Evolutionary conservation across 2,113 vertebrate species (phyloP), one percentile per base, ranked within the genome.

Genomic region (Lophura nycthemera): DNA sequence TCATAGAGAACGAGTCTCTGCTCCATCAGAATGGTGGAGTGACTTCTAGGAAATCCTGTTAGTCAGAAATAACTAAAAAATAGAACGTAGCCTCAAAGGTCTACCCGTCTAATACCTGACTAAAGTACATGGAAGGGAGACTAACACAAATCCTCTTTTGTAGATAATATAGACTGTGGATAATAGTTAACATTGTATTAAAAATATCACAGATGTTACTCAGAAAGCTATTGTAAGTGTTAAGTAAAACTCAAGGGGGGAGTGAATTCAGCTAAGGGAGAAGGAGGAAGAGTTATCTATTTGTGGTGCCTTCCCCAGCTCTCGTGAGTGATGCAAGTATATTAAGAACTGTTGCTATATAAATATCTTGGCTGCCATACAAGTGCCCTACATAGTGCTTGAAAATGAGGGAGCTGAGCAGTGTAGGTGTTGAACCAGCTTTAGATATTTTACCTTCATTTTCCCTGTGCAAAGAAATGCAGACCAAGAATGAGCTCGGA

Each of bases 321-420:
- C 90, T 95, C 70, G 64, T 86, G 70, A 95, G 83, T 88, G 88
- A 92, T 92, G 13, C 24, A 88, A 88, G 64, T 96, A 92, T 95
- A 90, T 94, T 96, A 95, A 95, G 95, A 92, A 82, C 73, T 94
- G 86, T 94, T 93, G 86, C 93, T 96, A 71, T 96, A 92, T 94
- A 92, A 96, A 78, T 96, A 84, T 43, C 88, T 92, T 96, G 95
- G 93, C 90, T 92, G 80, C 92, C 88, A 90, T 94, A 94, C 92
- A 94, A 96, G 61, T 94, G 86, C 92, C 86, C 90, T 94, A 86
- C 65, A 86, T 94, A 92, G 76, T 92, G 93, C 88, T 94, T 92
- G 57, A 73, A 94, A 94, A 65, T 72, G 77, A 86, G 63, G 76
- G 88, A 96, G 66, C 64, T 47, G 60, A 93, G 50, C 52, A 83